Base-by-base conservation (phyloP, 2,888 invertebrate species). In the Saturnia pavonia region DNA sequence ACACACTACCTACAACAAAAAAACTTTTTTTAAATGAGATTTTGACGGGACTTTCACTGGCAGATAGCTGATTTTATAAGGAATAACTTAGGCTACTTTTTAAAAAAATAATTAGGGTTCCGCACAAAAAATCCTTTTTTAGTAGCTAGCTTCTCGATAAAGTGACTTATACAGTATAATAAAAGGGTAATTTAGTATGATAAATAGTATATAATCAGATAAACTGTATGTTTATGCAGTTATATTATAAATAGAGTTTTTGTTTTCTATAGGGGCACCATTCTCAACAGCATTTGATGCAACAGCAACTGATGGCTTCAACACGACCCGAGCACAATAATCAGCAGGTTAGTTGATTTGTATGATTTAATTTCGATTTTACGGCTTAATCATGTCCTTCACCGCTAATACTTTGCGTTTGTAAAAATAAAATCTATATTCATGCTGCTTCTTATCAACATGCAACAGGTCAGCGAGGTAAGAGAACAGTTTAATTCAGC, bases 231-330 rank as follows among this genome's bases (percentile, higher is more conserved):
- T n/a, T n/a, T n/a, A n/a, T n/a, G n/a, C n/a, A n/a, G n/a, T 22
- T 9, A 54, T 22, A 22, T 54, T 7, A 12, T 57, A 27, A 22
- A 57, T 22, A 11, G 11, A 40, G 22, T 66, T 4, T 51, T 74
- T 75, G 73, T 60, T 79, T 72, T 80, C 43, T 75, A 57, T 82
- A 92, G 91, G 89, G 89, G 40, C 94, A 94, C 75, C 94, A 94
- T 77, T 87, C 94, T 22, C 95, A 94, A 76, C 91, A 95, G 75
- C 95, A 94, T 74, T 85, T 95, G 73, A 88, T 92, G 84, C 94
- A 95, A 75, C 95, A 95, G 72, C 94, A 93, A 76, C 80, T 93
- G 11, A 90, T 94, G 90, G 81, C 89, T n/a, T 77, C 89, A 14
- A 74, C 89, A 14, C 84, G 92, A 2, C 90, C 88, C 1, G 93